A percentile compares a stretch with the other conserved stretches of the same genome.
phyloP scores from a whole-genome alignment of 1,140 invertebrate genomes.

The Ceratina calcarata region DNA sequence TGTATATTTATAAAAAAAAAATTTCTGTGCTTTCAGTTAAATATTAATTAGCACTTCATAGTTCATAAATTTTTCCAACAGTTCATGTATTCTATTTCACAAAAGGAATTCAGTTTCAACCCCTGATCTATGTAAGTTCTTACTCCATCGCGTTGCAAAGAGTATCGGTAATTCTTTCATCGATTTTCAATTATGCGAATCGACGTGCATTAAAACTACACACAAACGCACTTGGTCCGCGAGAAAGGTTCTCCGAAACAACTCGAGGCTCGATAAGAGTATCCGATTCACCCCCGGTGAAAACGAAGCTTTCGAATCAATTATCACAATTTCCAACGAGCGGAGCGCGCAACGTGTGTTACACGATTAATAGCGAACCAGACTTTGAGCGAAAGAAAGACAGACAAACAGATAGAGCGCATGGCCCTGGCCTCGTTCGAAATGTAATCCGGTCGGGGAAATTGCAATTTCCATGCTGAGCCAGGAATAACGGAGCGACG shows the following conservation, averaged over 20 bases:
- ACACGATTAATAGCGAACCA: slow-evolving; percentile 47
- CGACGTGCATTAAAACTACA: neutral
- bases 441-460: slow-evolving; percentile 59
- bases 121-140: slow-evolving; percentile 9
- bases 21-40: too few species aligned
- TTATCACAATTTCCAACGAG: slow-evolving; percentile 23
- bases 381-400: neutral
- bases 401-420: neutral
- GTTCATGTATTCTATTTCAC: too few species aligned
- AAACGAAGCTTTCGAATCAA: slow-evolving; percentile 36
- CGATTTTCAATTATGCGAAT: neutral
- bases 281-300: slow-evolving; percentile 8
- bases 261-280: neutral
- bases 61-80: too few species aligned
- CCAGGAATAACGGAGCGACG: slow-evolving; percentile 26
- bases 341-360: slow-evolving; percentile 15
- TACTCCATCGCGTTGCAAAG: slow-evolving; percentile 9
- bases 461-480: slow-evolving; percentile 46
- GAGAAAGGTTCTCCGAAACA: neutral
- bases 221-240: neutral
- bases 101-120: slow-evolving; percentile 10
- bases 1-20: too few species aligned
- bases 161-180: neutral
- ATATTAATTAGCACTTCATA: too few species aligned
- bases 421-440: neutral